Evolutionary conservation across 2,113 vertebrate species (phyloP), one percentile per base, ranked within the genome.

Genomic region (Sinocyclocheilus anshuiensis): DNA sequence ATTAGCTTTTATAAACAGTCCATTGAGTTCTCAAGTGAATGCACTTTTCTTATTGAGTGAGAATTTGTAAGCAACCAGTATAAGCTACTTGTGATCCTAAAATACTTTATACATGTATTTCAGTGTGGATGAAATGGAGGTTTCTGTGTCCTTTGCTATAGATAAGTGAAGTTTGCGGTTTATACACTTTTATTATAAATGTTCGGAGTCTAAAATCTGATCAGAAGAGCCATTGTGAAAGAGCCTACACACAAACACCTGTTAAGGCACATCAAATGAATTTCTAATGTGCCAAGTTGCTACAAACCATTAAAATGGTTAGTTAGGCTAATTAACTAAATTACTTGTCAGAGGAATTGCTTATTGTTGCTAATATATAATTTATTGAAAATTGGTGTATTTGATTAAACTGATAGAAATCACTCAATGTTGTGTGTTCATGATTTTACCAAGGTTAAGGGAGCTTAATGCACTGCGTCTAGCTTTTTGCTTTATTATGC

Each of bases 1-100:
- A 81, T 81, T 81, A 48, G 79, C 61, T 81, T 81, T 50, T 81
- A 67, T 81, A 67, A 81, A 81, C 79, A 67, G 36, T 81, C 24
- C 79, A 81, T 67, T 67, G 79, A 81, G 79, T 81, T 50, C 42
- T 50, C 79, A 81, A 67, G 79, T 48, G 39, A 81, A 16, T 67
- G 61, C 79, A 81, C 79, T 81, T 81, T 50, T 48, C 24, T 7
- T 42, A 67, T 48, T 81, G 39, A 81, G n/a, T 45, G 57, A 18
- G 22, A 67, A 67, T 81, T 81, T 48, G 48, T 67, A 67, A 29
- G 78, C 13, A 24, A 15, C 4, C 61, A 67, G 2, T 48, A 67
- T 48, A 65, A 65, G 22, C 22, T 81, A 81, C 59, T 65, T 48
- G 36, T 42, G 36, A 16, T 65, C 22, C 12, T 6, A 65, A 20